phyloP scores from a whole-genome alignment of 2,888 invertebrate species.

The Dasypolia templi region DNA sequence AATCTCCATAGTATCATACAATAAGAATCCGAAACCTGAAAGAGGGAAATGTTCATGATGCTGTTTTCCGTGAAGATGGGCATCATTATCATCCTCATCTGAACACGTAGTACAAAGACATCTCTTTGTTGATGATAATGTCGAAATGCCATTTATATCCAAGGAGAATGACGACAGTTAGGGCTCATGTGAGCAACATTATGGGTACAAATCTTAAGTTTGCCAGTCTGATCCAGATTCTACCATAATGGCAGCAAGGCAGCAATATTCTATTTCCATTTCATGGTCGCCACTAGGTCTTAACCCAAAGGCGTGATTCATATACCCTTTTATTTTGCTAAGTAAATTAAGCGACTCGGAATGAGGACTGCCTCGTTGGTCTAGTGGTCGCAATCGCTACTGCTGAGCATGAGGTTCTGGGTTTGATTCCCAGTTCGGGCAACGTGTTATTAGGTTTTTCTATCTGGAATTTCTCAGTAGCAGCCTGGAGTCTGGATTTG shows the following conservation, averaged over 20 bases:
- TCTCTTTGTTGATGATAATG: background rate
- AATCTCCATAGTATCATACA: conserved; percentile 19
- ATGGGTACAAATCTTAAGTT: conserved; percentile 97
- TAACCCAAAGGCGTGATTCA: background rate
- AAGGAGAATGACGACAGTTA: conserved; percentile 97
- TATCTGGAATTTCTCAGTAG: too few species aligned
- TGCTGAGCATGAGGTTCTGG: too few species aligned
- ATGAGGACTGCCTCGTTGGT: too few species aligned
- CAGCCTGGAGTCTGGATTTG: too few species aligned
- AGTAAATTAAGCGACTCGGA: background rate
- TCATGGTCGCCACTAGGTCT: too few species aligned
- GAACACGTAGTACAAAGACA: background rate
- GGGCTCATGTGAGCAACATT: conserved; percentile 96
- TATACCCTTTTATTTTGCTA: background rate
- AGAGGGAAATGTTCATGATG: background rate
- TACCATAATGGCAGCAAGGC: background rate
- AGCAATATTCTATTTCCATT: background rate
- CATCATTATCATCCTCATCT: background rate
- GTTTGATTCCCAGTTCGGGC: too few species aligned
- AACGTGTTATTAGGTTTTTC: too few species aligned
- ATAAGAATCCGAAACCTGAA: background rate
- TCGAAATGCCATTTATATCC: conserved; percentile 90
- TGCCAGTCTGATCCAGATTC: conserved; percentile 73
- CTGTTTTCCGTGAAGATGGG: too few species aligned
- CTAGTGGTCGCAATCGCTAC: too few species aligned